These are phyloP conservation scores for Drosophila greeni DNA, from an alignment of 2,888 invertebrate genomes.

Conservation along the genomic window DNA sequence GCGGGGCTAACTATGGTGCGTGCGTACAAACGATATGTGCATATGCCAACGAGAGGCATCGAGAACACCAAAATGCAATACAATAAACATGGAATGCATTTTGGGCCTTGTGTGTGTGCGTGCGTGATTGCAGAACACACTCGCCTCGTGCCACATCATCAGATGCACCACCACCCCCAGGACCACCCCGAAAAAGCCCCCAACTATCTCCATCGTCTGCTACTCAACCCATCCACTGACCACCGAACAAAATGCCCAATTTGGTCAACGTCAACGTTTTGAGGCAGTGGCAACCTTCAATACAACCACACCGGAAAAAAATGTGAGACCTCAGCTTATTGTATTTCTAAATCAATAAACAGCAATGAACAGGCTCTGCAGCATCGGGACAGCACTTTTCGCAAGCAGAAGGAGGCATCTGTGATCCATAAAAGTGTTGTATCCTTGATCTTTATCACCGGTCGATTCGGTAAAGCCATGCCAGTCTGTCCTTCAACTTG, in stretches of 20 bases:
- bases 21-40: constrained; percentile 20
- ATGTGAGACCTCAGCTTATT: background rate
- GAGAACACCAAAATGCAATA: constrained; percentile 57
- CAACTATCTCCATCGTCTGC: constrained; percentile 3
- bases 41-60: constrained; percentile 27
- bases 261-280: constrained; percentile 46
- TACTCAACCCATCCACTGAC: constrained; percentile 6
- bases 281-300: constrained; percentile 1
- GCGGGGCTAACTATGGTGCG: constrained; percentile 1
- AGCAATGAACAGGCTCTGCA: background rate
- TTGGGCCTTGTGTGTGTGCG: constrained; percentile 9
- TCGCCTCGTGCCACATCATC: constrained; percentile 14
- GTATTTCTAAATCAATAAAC: background rate
- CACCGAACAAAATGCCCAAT: constrained; percentile 58
- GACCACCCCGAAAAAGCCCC: background rate
- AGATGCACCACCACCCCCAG: constrained; percentile 5
- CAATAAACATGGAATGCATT: constrained; percentile 54
- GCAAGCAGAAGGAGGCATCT: too few species aligned
- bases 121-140: constrained; percentile 54
- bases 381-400: background rate
- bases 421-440: too few species aligned
- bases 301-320: constrained; percentile 7
- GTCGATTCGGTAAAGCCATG: too few species aligned
- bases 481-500: too few species aligned
- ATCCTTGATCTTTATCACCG: too few species aligned